A percentile compares a stretch with the other conserved stretches of the same genome.
These are phyloP conservation scores for Scartelaos histophorus DNA, from an alignment of 2,113 vertebrate species.

Conservation along the genomic window DNA sequence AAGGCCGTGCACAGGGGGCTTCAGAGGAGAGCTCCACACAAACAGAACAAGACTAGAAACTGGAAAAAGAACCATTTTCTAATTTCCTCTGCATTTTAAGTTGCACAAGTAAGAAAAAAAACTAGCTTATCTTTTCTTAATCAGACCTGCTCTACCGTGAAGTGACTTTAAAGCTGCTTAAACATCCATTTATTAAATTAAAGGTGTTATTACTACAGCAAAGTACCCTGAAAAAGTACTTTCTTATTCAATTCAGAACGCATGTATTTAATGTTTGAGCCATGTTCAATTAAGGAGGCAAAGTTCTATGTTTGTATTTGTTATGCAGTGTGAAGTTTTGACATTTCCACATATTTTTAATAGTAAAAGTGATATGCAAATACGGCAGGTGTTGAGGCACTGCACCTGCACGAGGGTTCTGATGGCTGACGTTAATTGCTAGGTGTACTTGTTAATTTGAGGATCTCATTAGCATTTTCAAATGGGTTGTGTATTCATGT, in stretches of 20 bases:
- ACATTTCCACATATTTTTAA: background rate
- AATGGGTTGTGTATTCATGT: background rate
- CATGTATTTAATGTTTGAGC: background rate
- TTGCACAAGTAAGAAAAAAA: slow-evolving; percentile 16
- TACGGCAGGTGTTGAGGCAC: background rate
- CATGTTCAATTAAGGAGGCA: background rate
- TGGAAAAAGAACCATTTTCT: slow-evolving; percentile 15
- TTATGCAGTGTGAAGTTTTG: background rate
- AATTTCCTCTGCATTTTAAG: slow-evolving; percentile 34
- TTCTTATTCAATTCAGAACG: background rate
- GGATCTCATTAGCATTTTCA: background rate
- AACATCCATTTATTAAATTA: no score
- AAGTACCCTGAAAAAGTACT: background rate
- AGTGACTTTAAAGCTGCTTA: background rate
- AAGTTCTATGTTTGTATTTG: background rate
- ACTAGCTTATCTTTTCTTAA: background rate
- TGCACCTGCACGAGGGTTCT: background rate
- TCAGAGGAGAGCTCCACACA: slow-evolving; percentile 21
- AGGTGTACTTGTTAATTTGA: background rate
- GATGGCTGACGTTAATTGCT: background rate
- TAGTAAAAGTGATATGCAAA: background rate
- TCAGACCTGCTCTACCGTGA: background rate
- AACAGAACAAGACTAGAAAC: slow-evolving; percentile 19
- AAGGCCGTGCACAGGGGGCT: slow-evolving; percentile 23
- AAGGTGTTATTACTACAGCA: no score